Percentiles rank a stretch among this genome's conserved stretches.
Evolutionary conservation across 2,797 vertebrate genomes (phyloP).

Genomic region (Cyclura pinguis): DNA sequence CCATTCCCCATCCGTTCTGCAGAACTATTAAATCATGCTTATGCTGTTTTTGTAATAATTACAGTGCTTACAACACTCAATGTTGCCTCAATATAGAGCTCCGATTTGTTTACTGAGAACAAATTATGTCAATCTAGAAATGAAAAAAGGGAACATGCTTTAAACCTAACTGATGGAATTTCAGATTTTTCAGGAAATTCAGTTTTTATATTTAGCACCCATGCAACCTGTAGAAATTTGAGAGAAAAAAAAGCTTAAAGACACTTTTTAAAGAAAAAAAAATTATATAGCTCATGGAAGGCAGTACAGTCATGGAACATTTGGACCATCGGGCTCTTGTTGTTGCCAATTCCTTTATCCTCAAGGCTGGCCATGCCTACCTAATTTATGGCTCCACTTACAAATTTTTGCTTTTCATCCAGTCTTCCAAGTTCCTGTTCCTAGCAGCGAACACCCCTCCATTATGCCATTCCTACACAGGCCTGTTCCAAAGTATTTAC

Average conservation of each 20-base stretch:
- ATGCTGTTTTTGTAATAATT: neutral
- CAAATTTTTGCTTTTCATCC: neutral
- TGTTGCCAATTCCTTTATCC: neutral
- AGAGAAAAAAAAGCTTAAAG: neutral
- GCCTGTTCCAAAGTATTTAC: neutral
- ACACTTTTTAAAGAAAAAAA: neutral
- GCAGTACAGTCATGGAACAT: neutral
- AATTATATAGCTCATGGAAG: neutral
- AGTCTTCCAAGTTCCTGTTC: neutral
- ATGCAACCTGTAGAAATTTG: neutral
- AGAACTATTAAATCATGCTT: neutral
- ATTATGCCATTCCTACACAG: neutral
- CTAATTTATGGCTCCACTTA: neutral
- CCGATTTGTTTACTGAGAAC: neutral
- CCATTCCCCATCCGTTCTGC: neutral
- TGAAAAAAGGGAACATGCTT: neutral
- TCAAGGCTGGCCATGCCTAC: neutral
- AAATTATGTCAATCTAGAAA: neutral
- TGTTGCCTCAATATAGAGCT: neutral
- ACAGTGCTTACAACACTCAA: neutral
- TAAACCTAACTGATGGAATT: neutral
- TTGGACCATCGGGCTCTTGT: neutral
- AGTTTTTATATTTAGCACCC: neutral
- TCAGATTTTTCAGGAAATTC: neutral
- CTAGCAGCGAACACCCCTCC: neutral